Base-by-base conservation (phyloP, 2,888 invertebrate genomes). In the Belgica antarctica region DNA sequence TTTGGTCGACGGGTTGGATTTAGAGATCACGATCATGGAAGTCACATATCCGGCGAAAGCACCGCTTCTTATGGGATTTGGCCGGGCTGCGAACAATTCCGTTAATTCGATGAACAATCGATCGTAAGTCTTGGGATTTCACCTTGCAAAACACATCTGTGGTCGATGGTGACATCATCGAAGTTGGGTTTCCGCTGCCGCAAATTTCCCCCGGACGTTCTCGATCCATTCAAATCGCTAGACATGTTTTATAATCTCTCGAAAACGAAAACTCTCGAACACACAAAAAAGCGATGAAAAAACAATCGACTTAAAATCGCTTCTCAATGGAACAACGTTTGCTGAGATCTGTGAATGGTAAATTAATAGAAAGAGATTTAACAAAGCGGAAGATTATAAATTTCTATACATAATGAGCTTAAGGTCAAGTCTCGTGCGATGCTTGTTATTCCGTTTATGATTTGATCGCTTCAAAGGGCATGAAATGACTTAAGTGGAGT, bases 91-190 rank as follows among this genome's bases (percentile, higher is more conserved):
- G 24, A 19, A 52, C 2, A 17, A 17, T 52, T 52, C 8, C 12
- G 7, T 34, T 12, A 34, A 34, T 34, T 34, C 12, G 24, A 24
- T 1, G 25, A 22, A 17, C 12, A 31, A 63, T 63, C 1, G 22
- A 36, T 31, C 34, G 5, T 4, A 46, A 41, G 12, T 41, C n/a
- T 15, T 25, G 25, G 15, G 41, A n/a, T 15, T 27, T 52, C 27
- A 70, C 61, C 70, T 61, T 34, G 27, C 28, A 70, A 59, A 17
- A 27, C 41, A n/a, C 70, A 70, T 24, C 61, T 24, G 27, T 70
- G 70, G 3, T 36, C 59, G 17, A 61, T 15, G 24, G 61, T 61
- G 24, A 61, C 70, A 59, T 61, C 70, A 36, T 70, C 70, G 46
- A 70, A 70, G 24, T 17, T 61, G 17, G 36, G 15, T 41, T 70